phyloP scores from a whole-genome alignment of 1,140 invertebrate species.

The Mya arenaria region DNA sequence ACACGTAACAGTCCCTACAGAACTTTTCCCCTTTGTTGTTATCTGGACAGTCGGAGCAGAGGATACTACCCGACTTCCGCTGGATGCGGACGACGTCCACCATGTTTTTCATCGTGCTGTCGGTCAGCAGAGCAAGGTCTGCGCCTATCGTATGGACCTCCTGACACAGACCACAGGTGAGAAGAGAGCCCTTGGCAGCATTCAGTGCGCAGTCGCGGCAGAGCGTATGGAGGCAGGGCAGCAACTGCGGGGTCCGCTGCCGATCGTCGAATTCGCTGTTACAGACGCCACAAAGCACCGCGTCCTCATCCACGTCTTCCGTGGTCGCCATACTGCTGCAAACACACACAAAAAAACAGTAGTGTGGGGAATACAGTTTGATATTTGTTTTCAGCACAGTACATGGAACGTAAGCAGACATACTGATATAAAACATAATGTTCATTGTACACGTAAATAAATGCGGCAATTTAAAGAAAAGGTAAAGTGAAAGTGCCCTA shows the following conservation, averaged over 20 bases:
- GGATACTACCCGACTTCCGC: slow-evolving; percentile 40
- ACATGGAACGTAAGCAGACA: too few relatives aligned
- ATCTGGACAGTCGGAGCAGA: slow-evolving; percentile 51
- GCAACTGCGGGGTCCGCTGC: slow-evolving; percentile 43
- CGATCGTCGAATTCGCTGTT: slow-evolving; percentile 50
- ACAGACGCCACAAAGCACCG: slow-evolving; percentile 45
- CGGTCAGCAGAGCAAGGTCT: slow-evolving; percentile 37
- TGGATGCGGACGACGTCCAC: slow-evolving; percentile 51
- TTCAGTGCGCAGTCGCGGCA: slow-evolving; percentile 51
- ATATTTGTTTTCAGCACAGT: too few relatives aligned
- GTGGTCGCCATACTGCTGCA: slow-evolving; percentile 48
- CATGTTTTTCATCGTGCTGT: slow-evolving; percentile 51
- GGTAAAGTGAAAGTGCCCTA: too few relatives aligned
- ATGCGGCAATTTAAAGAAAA: too few relatives aligned
- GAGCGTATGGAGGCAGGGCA: slow-evolving; percentile 53
- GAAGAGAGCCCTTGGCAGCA: slow-evolving; percentile 10
- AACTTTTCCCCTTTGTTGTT: slow-evolving; percentile 40
- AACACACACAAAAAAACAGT: too few relatives aligned
- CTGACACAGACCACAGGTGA: slow-evolving; percentile 23
- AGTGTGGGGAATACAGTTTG: too few relatives aligned
- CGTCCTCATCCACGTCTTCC: slow-evolving; percentile 47
- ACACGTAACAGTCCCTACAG: slow-evolving; percentile 54
- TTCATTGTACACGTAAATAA: too few relatives aligned
- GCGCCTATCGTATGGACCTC: slow-evolving; percentile 28
- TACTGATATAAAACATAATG: too few relatives aligned